phyloP scores from a whole-genome alignment of 2,888 invertebrate species.

The Eucriotettix oculatus region DNA sequence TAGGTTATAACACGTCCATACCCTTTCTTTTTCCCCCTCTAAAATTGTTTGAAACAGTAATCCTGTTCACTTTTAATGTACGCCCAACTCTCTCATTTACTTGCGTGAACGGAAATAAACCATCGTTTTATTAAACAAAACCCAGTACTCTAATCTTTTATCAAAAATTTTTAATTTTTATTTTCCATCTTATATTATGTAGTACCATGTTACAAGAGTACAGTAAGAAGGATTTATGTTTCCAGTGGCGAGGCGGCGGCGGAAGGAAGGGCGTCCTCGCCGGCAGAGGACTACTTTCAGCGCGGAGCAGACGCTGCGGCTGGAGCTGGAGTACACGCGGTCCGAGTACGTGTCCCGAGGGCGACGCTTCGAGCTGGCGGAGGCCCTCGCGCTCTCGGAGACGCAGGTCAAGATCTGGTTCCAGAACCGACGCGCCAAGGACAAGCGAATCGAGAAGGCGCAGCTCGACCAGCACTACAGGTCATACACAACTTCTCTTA shows the following conservation, averaged over 20 bases:
- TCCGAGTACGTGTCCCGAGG: slow-evolving; percentile 87
- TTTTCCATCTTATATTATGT: too few relatives aligned
- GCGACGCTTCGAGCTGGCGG: slow-evolving; percentile 61
- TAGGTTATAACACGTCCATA: too few relatives aligned
- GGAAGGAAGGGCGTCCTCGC: slow-evolving; percentile 74
- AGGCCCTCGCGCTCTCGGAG: slow-evolving; percentile 46
- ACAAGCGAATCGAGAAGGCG: slow-evolving; percentile 90
- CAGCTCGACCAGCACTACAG: slow-evolving; percentile 88
- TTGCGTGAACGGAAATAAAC: too few relatives aligned
- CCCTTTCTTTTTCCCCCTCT: too few relatives aligned
- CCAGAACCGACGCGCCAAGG: slow-evolving; percentile 89
- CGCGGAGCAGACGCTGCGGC: slow-evolving; percentile 75
- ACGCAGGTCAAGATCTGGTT: slow-evolving; percentile 85
- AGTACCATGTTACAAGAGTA: too few relatives aligned
- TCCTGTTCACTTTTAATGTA: too few relatives aligned
- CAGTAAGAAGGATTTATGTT: too few relatives aligned
- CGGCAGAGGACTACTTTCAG: slow-evolving; percentile 89
- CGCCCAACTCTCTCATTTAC: too few relatives aligned
- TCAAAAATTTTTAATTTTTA: too few relatives aligned
- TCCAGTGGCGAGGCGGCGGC: slow-evolving; percentile 64
- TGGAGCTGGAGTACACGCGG: slow-evolving; percentile 81
- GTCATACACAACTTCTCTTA: slow-evolving; percentile 34
- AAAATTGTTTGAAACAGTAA: too few relatives aligned
- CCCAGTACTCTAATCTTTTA: too few relatives aligned
- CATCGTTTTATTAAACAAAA: too few relatives aligned